Conservation (phyloP, 2,113 vertebrate genomes). For the Gadus macrocephalus region DNA sequence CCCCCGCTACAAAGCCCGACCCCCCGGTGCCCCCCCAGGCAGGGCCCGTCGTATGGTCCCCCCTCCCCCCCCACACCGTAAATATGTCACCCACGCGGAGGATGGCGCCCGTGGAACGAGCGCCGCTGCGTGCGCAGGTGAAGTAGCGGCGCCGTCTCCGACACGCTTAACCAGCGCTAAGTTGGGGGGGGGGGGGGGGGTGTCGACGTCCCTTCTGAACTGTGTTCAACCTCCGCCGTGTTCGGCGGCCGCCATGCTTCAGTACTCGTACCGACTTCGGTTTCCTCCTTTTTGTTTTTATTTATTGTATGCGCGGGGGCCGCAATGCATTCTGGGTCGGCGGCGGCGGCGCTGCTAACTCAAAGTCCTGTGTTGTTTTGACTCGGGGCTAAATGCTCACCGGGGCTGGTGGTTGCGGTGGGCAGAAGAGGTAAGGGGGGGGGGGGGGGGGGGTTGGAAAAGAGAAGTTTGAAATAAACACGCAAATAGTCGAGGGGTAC, state of each 20-base stretch:
- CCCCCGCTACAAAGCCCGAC: conserved; percentile 57
- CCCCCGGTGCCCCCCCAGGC: conserved; percentile 52
- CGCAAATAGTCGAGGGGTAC: conserved; percentile 16
- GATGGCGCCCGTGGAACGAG: conserved; percentile 46
- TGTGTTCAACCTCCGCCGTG: conserved; percentile 49
- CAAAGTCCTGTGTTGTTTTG: conserved; percentile 30
- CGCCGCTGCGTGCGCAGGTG: background rate
- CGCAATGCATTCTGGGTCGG: conserved; percentile 28
- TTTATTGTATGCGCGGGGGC: conserved; percentile 11
- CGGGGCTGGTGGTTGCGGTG: background rate
- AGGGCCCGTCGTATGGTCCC: conserved; percentile 23
- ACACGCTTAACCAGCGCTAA: conserved; percentile 44
- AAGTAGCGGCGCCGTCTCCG: background rate
- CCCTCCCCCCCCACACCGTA: conserved; percentile 35
- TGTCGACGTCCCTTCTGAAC: conserved; percentile 43
- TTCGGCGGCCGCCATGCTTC: conserved; percentile 33
- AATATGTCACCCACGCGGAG: conserved; percentile 47
- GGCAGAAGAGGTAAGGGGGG: too few species aligned
- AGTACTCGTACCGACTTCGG: conserved; percentile 20
- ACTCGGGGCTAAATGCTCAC: conserved; percentile 39
- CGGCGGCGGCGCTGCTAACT: conserved; percentile 33
- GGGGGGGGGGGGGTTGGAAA: background rate
- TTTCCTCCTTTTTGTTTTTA: background rate
- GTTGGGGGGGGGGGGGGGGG: background rate
- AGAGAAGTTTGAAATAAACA: conserved; percentile 21